Percentiles rank a stretch among this genome's conserved stretches.
Conservation (phyloP, 2,797 vertebrate genomes). For the Lagorchestes hirsutus region DNA sequence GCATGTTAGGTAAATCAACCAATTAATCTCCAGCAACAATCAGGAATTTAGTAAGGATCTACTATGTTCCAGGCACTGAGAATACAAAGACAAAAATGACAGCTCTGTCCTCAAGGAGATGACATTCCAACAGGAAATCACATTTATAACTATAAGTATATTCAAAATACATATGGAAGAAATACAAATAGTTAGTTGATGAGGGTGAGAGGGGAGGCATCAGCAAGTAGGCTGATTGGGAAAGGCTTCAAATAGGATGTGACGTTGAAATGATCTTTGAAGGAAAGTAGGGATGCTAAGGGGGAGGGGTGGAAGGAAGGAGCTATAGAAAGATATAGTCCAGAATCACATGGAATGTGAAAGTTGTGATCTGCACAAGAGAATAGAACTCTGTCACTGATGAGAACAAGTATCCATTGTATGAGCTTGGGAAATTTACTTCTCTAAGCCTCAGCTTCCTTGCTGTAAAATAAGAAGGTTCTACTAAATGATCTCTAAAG, state of each 20-base stretch:
- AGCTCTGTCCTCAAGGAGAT: background rate
- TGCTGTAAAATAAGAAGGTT: background rate
- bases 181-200: background rate
- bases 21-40: background rate
- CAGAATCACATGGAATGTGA: background rate
- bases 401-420: background rate
- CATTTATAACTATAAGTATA: background rate
- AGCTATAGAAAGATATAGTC: background rate
- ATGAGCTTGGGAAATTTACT: background rate
- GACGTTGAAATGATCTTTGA: background rate
- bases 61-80: background rate
- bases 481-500: background rate
- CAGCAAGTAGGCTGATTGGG: background rate
- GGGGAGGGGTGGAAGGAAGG: background rate
- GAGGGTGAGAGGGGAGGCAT: background rate
- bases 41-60: background rate
- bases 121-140: background rate
- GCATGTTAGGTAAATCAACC: background rate
- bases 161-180: background rate
- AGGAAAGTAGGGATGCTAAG: background rate
- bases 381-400: background rate
- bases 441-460: background rate
- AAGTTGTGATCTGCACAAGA: background rate
- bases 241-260: background rate
- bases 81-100: background rate